Conservation (phyloP, 2,888 invertebrate genomes). For the Cephonodes hylas region DNA sequence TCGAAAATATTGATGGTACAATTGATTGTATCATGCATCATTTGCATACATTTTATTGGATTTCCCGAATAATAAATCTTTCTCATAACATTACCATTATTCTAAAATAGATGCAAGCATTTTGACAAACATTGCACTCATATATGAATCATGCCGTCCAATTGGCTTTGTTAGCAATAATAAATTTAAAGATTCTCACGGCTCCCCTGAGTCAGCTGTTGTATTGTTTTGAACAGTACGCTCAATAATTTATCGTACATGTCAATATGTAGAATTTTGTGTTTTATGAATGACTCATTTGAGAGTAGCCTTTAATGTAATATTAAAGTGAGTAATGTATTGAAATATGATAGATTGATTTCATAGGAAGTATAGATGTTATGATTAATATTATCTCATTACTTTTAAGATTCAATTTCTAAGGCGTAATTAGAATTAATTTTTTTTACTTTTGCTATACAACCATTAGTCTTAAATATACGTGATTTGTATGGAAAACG, state of each 20-base stretch:
- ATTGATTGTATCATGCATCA: too few species aligned
- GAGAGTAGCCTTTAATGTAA: not conserved
- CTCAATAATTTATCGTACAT: not conserved
- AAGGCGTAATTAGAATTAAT: too few species aligned
- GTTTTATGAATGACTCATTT: not conserved
- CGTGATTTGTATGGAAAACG: too few species aligned
- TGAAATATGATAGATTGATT: too few species aligned
- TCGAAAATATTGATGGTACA: too few species aligned
- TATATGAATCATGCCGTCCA: not conserved
- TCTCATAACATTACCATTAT: not conserved
- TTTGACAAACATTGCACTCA: not conserved
- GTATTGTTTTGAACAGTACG: not conserved
- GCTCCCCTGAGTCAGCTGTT: not conserved
- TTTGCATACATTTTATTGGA: too few species aligned
- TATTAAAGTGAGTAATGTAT: not conserved
- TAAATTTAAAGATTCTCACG: conserved; percentile 4
- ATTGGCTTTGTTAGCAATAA: conserved; percentile 1
- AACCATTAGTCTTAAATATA: too few species aligned
- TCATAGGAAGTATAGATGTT: too few species aligned
- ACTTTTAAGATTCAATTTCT: too few species aligned
- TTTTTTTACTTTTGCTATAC: too few species aligned
- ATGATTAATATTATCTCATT: too few species aligned
- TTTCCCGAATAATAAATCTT: too few species aligned
- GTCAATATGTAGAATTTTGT: not conserved
- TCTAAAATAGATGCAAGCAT: not conserved